Conservation (phyloP, 2,113 vertebrate species). For the Cyrtonyx montezumae region DNA sequence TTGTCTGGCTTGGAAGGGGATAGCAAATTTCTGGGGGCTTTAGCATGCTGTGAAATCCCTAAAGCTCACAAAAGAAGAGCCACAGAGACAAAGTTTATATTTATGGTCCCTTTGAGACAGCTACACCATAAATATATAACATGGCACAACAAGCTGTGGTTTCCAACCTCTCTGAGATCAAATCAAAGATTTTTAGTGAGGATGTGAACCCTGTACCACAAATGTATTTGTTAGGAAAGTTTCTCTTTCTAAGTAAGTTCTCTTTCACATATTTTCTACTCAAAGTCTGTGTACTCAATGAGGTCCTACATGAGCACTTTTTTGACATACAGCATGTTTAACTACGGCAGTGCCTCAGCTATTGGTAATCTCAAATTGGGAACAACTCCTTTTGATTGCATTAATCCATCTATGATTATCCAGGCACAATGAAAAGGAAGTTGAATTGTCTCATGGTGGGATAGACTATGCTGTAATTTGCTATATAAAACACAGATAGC, state of each 20-base stretch:
- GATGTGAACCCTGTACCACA: background rate
- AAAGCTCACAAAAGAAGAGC: background rate
- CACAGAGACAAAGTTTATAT: background rate
- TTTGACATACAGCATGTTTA: accelerated
- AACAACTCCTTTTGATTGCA: background rate
- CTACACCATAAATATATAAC: background rate
- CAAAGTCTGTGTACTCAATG: background rate
- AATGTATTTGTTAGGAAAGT: background rate
- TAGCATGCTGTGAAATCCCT: background rate
- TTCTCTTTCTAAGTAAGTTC: background rate
- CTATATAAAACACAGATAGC: background rate
- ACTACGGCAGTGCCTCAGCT: background rate
- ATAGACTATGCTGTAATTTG: background rate
- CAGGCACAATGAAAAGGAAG: background rate
- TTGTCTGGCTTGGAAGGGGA: constrained; percentile 16
- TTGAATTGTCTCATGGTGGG: background rate
- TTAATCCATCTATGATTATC: constrained; percentile 11
- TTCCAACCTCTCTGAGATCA: background rate
- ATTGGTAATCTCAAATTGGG: background rate
- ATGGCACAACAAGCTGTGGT: background rate
- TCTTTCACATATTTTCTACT: background rate
- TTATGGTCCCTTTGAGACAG: background rate
- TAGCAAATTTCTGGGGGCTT: background rate
- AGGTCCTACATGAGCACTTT: background rate
- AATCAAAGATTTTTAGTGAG: background rate